These are phyloP conservation scores for Cheilosia soror DNA, from an alignment of 2,888 invertebrate genomes.

Conservation along the genomic window DNA sequence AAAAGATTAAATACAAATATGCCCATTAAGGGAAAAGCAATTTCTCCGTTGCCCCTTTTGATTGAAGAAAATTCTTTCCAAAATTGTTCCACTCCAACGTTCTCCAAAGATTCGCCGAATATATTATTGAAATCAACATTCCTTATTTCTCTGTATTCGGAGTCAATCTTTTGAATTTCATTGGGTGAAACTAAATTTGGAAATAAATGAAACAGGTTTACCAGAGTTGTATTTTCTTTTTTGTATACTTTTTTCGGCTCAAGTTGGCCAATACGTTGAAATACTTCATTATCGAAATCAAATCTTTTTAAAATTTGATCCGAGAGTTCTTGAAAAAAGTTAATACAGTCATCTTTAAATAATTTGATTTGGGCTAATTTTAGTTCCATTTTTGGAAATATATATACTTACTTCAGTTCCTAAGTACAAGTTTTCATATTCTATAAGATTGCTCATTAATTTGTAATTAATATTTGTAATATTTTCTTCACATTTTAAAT, in stretches of 20 bases:
- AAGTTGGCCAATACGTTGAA: background rate
- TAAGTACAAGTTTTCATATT: background rate
- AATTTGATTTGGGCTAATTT: background rate
- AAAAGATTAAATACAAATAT: background rate
- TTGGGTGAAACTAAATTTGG: background rate
- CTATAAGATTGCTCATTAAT: background rate
- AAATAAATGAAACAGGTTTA: background rate
- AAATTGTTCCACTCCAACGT: no score
- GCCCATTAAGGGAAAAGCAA: no score
- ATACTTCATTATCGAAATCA: background rate
- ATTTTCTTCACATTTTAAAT: background rate
- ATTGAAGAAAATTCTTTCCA: no score
- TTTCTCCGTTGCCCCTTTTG: no score
- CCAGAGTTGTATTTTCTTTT: background rate
- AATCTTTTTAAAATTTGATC: slow-evolving; percentile 1
- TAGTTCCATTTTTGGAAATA: background rate
- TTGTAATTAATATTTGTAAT: no score
- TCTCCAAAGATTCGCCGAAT: no score
- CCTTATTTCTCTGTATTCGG: no score
- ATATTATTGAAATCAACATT: no score
- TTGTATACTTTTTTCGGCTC: background rate
- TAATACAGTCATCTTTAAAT: background rate
- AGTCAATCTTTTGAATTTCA: background rate
- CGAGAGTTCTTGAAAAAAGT: background rate
- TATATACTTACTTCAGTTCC: slow-evolving; percentile 1